Conservation (phyloP, 2,113 vertebrate genomes). For the Phaethornis superciliosus region DNA sequence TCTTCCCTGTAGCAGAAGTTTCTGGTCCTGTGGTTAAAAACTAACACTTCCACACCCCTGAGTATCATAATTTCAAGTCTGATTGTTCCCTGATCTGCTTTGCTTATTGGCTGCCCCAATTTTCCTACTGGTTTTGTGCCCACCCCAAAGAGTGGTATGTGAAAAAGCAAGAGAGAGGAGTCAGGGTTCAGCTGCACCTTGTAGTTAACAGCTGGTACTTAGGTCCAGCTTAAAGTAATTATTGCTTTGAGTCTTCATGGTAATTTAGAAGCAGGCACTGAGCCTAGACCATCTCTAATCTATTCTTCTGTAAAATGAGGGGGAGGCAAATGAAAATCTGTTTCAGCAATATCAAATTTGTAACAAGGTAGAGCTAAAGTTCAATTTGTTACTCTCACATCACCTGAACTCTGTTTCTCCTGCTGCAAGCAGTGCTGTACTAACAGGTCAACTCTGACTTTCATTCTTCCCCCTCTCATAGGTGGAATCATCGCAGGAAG, state of each 20-base stretch:
- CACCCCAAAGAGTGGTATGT: not conserved
- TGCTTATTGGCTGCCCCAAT: not conserved
- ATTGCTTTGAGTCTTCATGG: not conserved
- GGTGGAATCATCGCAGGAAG: constrained; percentile 88
- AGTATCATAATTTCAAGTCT: not conserved
- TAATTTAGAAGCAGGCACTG: not conserved
- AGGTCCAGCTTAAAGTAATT: not conserved
- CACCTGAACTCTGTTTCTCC: not conserved
- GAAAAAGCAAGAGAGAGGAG: not conserved
- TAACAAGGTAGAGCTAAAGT: not conserved
- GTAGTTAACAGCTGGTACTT: not conserved
- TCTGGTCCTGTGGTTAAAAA: constrained; percentile 13
- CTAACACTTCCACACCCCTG: not conserved
- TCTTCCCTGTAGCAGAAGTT: not conserved
- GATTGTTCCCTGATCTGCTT: not conserved
- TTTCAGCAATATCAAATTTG: not conserved
- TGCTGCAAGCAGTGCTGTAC: not conserved
- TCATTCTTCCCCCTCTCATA: constrained; percentile 46
- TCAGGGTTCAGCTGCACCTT: not conserved
- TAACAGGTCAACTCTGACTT: not conserved
- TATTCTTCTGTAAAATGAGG: not conserved
- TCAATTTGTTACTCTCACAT: not conserved
- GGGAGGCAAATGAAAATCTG: not conserved
- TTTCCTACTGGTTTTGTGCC: not conserved
- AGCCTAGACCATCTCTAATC: not conserved